Conservation (phyloP, 2,797 vertebrate species). For the Pipistrellus nathusii region DNA sequence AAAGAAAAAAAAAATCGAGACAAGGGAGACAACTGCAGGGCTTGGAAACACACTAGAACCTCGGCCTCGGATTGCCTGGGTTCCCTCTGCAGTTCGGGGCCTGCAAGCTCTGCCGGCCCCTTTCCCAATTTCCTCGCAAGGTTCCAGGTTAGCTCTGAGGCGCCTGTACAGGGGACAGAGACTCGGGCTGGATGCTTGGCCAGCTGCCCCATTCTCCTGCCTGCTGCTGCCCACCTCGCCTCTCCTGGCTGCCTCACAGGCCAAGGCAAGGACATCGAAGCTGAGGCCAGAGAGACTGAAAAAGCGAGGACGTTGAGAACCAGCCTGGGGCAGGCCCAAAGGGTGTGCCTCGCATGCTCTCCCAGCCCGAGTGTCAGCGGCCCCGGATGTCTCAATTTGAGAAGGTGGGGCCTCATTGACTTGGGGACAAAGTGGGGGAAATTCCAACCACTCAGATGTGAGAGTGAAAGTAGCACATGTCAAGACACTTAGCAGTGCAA, state of each 20-base stretch:
- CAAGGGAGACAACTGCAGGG: background rate
- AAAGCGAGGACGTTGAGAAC: background rate
- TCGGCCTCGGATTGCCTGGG: background rate
- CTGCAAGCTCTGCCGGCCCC: background rate
- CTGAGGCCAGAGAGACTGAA: background rate
- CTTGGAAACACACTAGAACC: background rate
- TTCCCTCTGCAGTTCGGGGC: background rate
- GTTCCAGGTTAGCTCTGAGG: background rate
- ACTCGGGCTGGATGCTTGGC: background rate
- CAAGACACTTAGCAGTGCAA: constrained; percentile 31
- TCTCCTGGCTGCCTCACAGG: background rate
- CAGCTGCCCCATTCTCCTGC: background rate
- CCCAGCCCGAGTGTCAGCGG: constrained; percentile 23
- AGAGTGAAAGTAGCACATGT: background rate
- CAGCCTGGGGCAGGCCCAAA: constrained; percentile 17
- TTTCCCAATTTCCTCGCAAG: constrained; percentile 18
- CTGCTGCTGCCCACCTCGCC: background rate
- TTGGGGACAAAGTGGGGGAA: background rate
- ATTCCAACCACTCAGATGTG: constrained; percentile 32
- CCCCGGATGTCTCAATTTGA: constrained; percentile 67
- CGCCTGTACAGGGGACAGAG: background rate
- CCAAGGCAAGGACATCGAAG: background rate
- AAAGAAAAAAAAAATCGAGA: background rate
- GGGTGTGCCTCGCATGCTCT: background rate
- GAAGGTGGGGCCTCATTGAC: constrained; percentile 60